Base-by-base conservation (phyloP, 2,888 invertebrate species). In the Rhabditoides inermis region DNA sequence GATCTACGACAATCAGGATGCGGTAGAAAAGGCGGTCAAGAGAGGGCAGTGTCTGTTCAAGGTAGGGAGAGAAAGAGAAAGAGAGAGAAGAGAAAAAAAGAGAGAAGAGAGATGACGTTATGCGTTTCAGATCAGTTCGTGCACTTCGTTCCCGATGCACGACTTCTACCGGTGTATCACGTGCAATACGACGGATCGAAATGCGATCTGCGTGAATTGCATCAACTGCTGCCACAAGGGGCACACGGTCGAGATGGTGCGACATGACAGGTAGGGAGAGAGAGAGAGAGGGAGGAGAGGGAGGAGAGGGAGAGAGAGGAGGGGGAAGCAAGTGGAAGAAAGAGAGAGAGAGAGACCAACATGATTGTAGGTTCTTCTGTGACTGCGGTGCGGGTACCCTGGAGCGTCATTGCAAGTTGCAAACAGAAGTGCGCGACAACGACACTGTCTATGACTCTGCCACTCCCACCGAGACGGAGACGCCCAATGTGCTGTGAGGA, bases 61-160 rank as follows among this genome's bases (percentile, higher is more conserved):
- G n/a, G n/a, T n/a, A n/a, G n/a, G n/a, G n/a, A n/a, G n/a, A n/a
- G n/a, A n/a, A n/a, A n/a, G n/a, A n/a, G n/a, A n/a, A n/a, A n/a
- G n/a, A n/a, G n/a, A n/a, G n/a, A n/a, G n/a, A n/a, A n/a, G n/a
- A n/a, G n/a, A n/a, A n/a, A n/a, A n/a, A n/a, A n/a, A n/a, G n/a
- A n/a, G n/a, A n/a, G n/a, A n/a, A n/a, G n/a, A n/a, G n/a, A n/a
- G n/a, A n/a, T n/a, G n/a, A n/a, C n/a, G n/a, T n/a, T n/a, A n/a
- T n/a, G n/a, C n/a, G n/a, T n/a, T n/a, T n/a, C n/a, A n/a, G 82
- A 95, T 98, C 78, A 94, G 94, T 70, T 91, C 90, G 74, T 95
- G 95, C 79, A 98, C 95, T 56, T 92, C 92, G 66, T 98, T 98
- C 81, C 98, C 98, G 47, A 98, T 98, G 98, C 95, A 98, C 81